Evolutionary conservation across 2,888 invertebrate genomes (phyloP).

Genomic region (Leptarthrus brevirostris): DNA sequence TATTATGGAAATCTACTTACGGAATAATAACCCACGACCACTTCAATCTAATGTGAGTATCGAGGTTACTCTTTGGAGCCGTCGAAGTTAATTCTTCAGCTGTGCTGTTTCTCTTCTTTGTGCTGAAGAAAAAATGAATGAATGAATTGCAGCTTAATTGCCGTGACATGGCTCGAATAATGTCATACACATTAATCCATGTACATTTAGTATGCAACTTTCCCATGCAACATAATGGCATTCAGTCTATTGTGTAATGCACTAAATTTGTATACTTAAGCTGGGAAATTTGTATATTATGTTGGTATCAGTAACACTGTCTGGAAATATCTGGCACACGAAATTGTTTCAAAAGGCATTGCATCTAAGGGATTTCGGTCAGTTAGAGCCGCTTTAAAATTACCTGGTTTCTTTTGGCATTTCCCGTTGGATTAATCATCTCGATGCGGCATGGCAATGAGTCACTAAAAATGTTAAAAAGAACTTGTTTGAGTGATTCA

Average conservation of each 20-base stretch:
- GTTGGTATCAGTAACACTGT: no score
- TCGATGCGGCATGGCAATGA: no score
- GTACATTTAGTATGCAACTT: neutral
- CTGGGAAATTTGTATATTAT: neutral
- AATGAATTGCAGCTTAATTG: conserved; percentile 36
- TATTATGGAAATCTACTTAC: neutral
- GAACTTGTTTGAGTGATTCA: neutral
- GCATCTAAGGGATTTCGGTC: no score
- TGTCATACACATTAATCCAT: conserved; percentile 1
- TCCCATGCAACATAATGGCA: conserved; percentile 7
- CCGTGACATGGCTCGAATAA: conserved; percentile 24
- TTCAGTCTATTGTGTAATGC: neutral
- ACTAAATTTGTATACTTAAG: conserved; percentile 6
- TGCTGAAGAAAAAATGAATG: neutral
- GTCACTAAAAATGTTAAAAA: no score
- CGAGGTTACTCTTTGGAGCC: neutral
- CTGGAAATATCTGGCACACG: no score
- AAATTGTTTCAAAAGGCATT: no score
- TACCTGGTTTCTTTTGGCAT: no score
- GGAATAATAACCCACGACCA: neutral
- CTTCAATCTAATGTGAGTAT: neutral
- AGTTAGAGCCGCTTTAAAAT: no score
- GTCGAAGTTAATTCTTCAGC: neutral
- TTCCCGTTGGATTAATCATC: no score
- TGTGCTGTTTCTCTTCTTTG: neutral